Conservation (phyloP, 2,113 vertebrate genomes). For the Centrocercus urophasianus region DNA sequence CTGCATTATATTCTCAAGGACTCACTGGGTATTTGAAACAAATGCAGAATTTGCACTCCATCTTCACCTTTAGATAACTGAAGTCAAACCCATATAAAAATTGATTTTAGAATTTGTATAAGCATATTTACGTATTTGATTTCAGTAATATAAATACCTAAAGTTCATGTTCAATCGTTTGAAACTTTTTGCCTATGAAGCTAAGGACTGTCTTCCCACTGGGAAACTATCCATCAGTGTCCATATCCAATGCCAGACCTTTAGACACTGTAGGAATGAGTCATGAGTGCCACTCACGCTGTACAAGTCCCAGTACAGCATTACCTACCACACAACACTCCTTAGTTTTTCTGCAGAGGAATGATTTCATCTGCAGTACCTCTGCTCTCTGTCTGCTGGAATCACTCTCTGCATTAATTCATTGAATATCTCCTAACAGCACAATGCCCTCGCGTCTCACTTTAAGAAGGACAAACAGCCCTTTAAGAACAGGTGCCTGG, state of each 20-base stretch:
- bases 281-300: background rate
- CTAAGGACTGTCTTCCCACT: background rate
- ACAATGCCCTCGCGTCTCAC: background rate
- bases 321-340: background rate
- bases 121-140: background rate
- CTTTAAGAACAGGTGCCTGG: slow-evolving; percentile 33
- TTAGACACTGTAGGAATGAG: background rate
- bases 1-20: background rate
- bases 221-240: background rate
- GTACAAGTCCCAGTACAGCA: background rate
- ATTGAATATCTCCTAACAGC: background rate
- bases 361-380: slow-evolving; percentile 24
- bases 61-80: background rate
- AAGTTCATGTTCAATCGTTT: background rate
- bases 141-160: background rate
- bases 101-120: background rate
- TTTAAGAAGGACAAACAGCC: slow-evolving; percentile 32
- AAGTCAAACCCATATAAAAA: background rate
- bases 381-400: slow-evolving; percentile 34
- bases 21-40: background rate
- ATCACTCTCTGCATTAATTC: slow-evolving; percentile 42
- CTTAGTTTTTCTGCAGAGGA: background rate
- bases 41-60: background rate
- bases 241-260: background rate
- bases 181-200: background rate